These are phyloP conservation scores for Melanargia galathea DNA, from an alignment of 2,888 invertebrate genomes.

Conservation along the genomic window DNA sequence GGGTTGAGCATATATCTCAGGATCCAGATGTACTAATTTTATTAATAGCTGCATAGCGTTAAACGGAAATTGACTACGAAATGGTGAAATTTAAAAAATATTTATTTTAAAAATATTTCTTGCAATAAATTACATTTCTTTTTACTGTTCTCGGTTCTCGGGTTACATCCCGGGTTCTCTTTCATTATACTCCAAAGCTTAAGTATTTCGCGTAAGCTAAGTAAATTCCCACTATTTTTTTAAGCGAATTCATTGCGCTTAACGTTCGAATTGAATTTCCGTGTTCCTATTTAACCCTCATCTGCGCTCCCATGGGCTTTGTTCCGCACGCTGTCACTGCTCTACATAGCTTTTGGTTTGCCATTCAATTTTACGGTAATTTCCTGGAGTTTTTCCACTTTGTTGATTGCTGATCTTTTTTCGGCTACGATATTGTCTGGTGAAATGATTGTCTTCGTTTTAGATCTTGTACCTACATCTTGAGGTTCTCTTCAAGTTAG, in stretches of 20 bases:
- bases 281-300: conserved; percentile 18
- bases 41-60: too few species aligned
- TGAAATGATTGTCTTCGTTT: too few species aligned
- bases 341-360: conserved; percentile 17
- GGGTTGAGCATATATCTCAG: too few species aligned
- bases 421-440: background rate
- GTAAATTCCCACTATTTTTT: conserved; percentile 12
- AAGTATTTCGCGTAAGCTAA: conserved; percentile 4
- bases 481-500: too few species aligned
- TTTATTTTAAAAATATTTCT: too few species aligned
- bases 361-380: conserved; percentile 32
- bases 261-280: conserved; percentile 19
- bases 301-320: conserved; percentile 23
- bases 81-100: too few species aligned
- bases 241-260: conserved; percentile 17
- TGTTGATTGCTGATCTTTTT: conserved; percentile 21
- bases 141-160: too few species aligned
- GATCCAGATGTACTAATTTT: too few species aligned
- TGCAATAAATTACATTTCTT: too few species aligned
- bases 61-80: too few species aligned
- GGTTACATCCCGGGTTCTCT: too few species aligned
- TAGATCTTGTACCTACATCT: too few species aligned
- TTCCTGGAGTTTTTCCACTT: conserved; percentile 18
- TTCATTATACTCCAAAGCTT: background rate
- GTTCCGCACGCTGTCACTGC: conserved; percentile 20